Evolutionary conservation across 2,888 invertebrate genomes (phyloP).

Genomic region (Xiphydria camelus): DNA sequence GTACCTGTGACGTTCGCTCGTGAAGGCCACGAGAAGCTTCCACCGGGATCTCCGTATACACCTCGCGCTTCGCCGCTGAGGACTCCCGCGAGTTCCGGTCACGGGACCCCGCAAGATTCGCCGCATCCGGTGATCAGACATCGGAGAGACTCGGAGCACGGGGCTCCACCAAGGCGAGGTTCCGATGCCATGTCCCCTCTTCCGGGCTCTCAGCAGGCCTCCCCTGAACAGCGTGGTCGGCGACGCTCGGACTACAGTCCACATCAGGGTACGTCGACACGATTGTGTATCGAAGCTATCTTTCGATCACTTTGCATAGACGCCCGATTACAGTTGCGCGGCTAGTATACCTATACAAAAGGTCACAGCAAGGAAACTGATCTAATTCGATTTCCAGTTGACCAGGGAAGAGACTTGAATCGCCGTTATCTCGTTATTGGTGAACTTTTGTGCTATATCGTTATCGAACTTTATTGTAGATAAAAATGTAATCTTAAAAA

Average conservation of each 20-base stretch:
- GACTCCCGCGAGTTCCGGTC: constrained; percentile 44
- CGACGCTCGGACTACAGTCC: constrained; percentile 43
- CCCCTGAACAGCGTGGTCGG: constrained; percentile 41
- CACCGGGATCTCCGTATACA: constrained; percentile 41
- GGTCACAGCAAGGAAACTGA: too few species aligned
- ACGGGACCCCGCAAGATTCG: constrained; percentile 45
- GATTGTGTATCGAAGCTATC: too few species aligned
- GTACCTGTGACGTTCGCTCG: not conserved
- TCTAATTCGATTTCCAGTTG: too few species aligned
- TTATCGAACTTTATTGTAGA: too few species aligned
- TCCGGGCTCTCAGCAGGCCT: constrained; percentile 36
- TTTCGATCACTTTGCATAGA: too few species aligned
- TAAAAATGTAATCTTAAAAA: too few species aligned
- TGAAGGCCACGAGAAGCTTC: constrained; percentile 46
- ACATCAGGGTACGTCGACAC: constrained; percentile 50
- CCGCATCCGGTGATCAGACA: constrained; percentile 39
- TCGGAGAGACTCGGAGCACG: constrained; percentile 43
- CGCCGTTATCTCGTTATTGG: too few species aligned
- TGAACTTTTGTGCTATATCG: too few species aligned
- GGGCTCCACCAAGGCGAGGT: constrained; percentile 37
- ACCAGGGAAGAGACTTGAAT: too few species aligned
- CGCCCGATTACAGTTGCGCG: too few species aligned
- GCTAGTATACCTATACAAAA: too few species aligned
- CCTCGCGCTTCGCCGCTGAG: constrained; percentile 44
- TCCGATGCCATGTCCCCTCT: constrained; percentile 40